Base-by-base conservation (phyloP, 2,113 vertebrate species). In the Taxidea taxus region DNA sequence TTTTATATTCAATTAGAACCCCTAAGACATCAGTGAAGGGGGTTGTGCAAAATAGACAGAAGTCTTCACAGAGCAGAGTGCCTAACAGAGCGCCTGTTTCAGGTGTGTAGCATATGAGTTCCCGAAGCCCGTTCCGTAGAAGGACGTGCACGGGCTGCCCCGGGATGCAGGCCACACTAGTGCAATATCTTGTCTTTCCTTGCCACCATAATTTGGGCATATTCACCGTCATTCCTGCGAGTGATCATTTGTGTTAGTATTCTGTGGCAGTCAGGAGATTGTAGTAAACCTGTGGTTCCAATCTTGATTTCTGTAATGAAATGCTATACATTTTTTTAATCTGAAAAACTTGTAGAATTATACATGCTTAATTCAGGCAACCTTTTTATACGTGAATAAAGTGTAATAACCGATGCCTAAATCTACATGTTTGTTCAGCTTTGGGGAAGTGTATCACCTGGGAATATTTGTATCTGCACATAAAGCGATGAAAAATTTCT, bases 1-100 rank as follows among this genome's bases (percentile, higher is more conserved):
- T 98, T 98, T 98, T 99, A 98, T 98, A 97, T 99, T 99, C 98
- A 98, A 99, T 98, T 98, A 99, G 99, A 98, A 98, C 97, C 99
- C 98, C 98, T 99, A 99, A 99, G 98, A 93, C 98, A 97, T 96
- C 99, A 98, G 16, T 98, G 98, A 99, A 99, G 98, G 99, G 99
- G 98, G 99, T 98, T 98, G 98, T 98, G 98, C 99, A 98, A 97
- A 99, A 68, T 99, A 99, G 98, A 98, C 99, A 98, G 99, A 99
- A 98, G 98, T 96, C 98, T 98, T 93, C 99, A 98, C 98, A 98
- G 97, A 99, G 98, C 99, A 99, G 98, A 99, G 91, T 98, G 98
- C 97, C 98, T 99, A 98, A 93, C 98, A 99, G 98, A 98, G 96
- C 92, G 98, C 98, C 98, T 98, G 90, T 98, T 97, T 90, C 99